These are phyloP conservation scores for Flexamia atlantica DNA, from an alignment of 2,888 invertebrate genomes.

Conservation along the genomic window DNA sequence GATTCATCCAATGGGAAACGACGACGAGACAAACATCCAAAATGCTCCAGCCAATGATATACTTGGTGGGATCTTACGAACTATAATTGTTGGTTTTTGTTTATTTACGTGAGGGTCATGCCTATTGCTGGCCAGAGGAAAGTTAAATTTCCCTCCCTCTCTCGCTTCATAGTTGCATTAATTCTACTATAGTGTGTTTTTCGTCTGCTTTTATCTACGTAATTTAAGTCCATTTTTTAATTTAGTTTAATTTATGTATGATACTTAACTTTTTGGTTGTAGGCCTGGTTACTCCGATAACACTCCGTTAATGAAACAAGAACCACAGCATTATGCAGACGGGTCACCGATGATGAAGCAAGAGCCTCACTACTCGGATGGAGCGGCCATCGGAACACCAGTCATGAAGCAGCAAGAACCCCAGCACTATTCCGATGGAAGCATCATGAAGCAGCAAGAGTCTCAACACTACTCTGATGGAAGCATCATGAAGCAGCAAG, in stretches of 20 bases:
- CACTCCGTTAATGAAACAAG: conserved; percentile 31
- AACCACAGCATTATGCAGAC: conserved; percentile 32
- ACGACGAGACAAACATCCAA: too few species aligned
- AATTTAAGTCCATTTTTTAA: too few species aligned
- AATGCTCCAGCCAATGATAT: too few species aligned
- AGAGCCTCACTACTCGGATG: conserved; percentile 65
- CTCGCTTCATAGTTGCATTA: too few species aligned
- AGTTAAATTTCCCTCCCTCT: too few species aligned
- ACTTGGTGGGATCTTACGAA: too few species aligned
- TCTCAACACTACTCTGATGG: conserved; percentile 64
- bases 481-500: conserved; percentile 79
- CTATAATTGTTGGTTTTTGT: too few species aligned
- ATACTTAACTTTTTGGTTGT: not conserved
- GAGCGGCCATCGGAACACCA: conserved; percentile 46
- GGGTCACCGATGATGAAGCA: conserved; percentile 42
- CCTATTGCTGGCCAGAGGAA: too few species aligned
- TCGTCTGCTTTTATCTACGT: too few species aligned
- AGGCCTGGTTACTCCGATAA: conserved; percentile 41
- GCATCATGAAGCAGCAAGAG: conserved; percentile 12
- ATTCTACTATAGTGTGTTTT: not conserved
- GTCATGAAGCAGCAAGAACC: conserved; percentile 44
- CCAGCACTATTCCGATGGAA: conserved; percentile 20
- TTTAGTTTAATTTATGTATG: too few species aligned
- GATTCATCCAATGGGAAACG: too few species aligned
- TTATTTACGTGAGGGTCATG: too few species aligned